Conservation (phyloP, 2,888 invertebrate genomes). For the Thera britannica region DNA sequence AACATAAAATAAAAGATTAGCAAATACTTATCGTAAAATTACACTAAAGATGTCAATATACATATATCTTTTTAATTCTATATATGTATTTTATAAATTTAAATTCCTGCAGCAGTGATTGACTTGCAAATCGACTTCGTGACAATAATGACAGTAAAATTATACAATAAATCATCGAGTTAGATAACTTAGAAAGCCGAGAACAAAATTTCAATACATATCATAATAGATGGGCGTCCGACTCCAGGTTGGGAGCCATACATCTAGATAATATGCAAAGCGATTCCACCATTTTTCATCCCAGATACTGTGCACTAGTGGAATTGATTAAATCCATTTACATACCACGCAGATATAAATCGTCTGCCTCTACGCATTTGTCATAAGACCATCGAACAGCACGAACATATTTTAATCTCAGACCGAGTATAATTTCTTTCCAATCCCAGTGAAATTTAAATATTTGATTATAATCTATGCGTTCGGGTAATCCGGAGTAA, state of each 20-base stretch:
- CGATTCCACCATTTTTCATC: constrained; percentile 63
- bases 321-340: constrained; percentile 70
- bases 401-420: constrained; percentile 43
- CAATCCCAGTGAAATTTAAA: constrained; percentile 64
- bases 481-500: constrained; percentile 53
- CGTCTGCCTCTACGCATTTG: constrained; percentile 61
- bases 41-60: too few relatives aligned
- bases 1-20: too few relatives aligned
- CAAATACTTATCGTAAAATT: too few relatives aligned
- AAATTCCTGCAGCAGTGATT: constrained; percentile 3
- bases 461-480: constrained; percentile 76
- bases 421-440: constrained; percentile 41
- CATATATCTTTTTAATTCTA: too few relatives aligned
- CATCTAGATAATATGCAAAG: constrained; percentile 55
- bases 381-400: constrained; percentile 57
- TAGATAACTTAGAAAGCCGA: constrained; percentile 40
- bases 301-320: constrained; percentile 50
- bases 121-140: constrained; percentile 32
- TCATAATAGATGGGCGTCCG: constrained; percentile 48
- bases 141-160: constrained; percentile 31
- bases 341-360: constrained; percentile 65
- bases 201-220: constrained; percentile 45
- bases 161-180: constrained; percentile 38
- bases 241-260: constrained; percentile 47
- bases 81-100: not conserved